phyloP scores from a whole-genome alignment of 2,888 invertebrate genomes.

The Lasioglossum oenotherae region DNA sequence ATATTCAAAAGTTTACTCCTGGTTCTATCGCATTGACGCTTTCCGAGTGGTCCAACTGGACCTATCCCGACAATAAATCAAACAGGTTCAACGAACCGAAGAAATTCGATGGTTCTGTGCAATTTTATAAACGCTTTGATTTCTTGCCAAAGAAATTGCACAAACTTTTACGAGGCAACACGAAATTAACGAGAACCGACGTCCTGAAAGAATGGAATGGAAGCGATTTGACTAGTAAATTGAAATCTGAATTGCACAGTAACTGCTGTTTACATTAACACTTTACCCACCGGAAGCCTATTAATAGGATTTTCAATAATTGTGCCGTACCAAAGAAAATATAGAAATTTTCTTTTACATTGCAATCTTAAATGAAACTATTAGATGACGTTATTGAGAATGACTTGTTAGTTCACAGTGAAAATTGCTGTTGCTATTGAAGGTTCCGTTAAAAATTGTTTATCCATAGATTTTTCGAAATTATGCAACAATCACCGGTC shows the following conservation, averaged over 20 bases:
- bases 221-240: conserved; percentile 24
- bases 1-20: conserved; percentile 20
- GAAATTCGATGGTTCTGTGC: background rate
- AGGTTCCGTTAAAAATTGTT: too few species aligned
- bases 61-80: conserved; percentile 42
- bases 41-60: conserved; percentile 80
- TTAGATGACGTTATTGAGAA: too few species aligned
- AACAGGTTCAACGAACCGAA: background rate
- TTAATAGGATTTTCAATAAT: too few species aligned
- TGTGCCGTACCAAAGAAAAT: too few species aligned
- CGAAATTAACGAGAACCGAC: conserved; percentile 55
- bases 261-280: background rate
- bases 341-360: too few species aligned
- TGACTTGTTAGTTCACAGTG: too few species aligned
- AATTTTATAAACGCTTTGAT: conserved; percentile 52
- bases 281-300: too few species aligned
- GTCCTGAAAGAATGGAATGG: conserved; percentile 19
- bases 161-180: conserved; percentile 61
- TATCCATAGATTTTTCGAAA: too few species aligned
- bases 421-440: too few species aligned
- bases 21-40: background rate
- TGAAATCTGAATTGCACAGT: conserved; percentile 41
- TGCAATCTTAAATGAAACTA: too few species aligned
- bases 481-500: too few species aligned
- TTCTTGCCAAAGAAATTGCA: conserved; percentile 71